Percentiles rank a stretch among this genome's conserved stretches.
phyloP scores from a whole-genome alignment of 2,113 vertebrate species.

The Smithornis capensis region DNA sequence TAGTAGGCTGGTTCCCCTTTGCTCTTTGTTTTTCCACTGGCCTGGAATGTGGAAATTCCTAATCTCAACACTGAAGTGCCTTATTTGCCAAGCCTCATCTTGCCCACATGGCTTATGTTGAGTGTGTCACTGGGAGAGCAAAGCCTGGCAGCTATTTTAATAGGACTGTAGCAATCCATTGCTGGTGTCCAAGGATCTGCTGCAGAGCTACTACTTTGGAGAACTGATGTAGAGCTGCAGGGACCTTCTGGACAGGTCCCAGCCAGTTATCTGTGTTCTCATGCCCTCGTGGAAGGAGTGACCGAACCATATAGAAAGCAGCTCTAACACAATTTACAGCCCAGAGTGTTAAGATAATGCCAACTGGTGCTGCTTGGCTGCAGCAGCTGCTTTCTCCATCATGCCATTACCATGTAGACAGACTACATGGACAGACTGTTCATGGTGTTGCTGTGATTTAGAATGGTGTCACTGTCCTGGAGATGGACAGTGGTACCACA shows the following conservation, averaged over 20 bases:
- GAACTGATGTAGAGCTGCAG: neutral
- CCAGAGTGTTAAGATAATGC: neutral
- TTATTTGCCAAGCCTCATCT: neutral
- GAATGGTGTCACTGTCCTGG: neutral
- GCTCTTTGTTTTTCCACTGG: neutral
- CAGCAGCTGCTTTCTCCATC: neutral
- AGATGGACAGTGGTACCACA: neutral
- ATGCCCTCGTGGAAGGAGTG: neutral
- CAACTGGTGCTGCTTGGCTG: neutral
- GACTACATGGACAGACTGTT: neutral
- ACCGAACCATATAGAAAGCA: neutral
- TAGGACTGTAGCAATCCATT: neutral
- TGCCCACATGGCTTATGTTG: neutral
- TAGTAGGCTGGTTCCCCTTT: neutral
- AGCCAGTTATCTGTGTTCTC: neutral
- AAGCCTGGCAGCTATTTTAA: neutral
- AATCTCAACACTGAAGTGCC: neutral
- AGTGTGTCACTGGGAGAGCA: neutral
- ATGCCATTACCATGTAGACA: neutral
- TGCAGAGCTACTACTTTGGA: neutral
- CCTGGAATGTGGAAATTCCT: neutral
- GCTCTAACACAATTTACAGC: neutral
- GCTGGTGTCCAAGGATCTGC: neutral
- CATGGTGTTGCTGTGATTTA: neutral
- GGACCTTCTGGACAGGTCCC: neutral